Evolutionary conservation across 2,113 vertebrate genomes (phyloP).

Genomic region (Aegotheles bennettii): DNA sequence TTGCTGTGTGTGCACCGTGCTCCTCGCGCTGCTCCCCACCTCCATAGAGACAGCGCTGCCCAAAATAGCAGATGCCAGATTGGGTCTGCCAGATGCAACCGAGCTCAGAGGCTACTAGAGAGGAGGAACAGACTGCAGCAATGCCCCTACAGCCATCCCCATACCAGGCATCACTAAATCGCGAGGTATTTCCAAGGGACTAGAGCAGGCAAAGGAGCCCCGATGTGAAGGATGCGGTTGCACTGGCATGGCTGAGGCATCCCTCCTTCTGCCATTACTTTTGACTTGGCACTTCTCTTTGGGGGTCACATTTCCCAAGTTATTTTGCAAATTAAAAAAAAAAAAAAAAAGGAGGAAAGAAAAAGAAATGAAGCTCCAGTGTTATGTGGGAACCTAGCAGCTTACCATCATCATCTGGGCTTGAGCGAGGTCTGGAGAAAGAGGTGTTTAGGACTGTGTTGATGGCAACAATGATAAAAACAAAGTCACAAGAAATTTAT

Average conservation of each 20-base stretch:
- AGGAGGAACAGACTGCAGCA: not conserved
- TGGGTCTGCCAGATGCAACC: not conserved
- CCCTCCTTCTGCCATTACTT: no score
- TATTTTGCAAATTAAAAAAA: not conserved
- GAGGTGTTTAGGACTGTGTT: not conserved
- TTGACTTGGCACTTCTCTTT: not conserved
- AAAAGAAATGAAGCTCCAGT: not conserved
- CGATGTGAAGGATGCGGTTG: no score
- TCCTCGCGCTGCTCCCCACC: not conserved
- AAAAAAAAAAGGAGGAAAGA: not conserved
- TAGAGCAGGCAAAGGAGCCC: not conserved
- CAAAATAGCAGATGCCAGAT: not conserved
- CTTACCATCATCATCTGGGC: not conserved
- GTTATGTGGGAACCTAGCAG: not conserved
- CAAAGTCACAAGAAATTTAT: not conserved
- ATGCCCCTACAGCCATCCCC: not conserved
- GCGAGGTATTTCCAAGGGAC: not conserved
- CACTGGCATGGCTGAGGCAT: no score
- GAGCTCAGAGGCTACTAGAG: not conserved
- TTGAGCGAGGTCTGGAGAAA: not conserved
- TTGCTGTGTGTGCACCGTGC: not conserved
- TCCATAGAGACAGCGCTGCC: not conserved
- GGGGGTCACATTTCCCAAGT: not conserved
- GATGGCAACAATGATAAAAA: not conserved
- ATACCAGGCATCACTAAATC: fast-evolving